phyloP scores from a whole-genome alignment of 2,113 vertebrate genomes.

The Eubucco bourcierii region DNA sequence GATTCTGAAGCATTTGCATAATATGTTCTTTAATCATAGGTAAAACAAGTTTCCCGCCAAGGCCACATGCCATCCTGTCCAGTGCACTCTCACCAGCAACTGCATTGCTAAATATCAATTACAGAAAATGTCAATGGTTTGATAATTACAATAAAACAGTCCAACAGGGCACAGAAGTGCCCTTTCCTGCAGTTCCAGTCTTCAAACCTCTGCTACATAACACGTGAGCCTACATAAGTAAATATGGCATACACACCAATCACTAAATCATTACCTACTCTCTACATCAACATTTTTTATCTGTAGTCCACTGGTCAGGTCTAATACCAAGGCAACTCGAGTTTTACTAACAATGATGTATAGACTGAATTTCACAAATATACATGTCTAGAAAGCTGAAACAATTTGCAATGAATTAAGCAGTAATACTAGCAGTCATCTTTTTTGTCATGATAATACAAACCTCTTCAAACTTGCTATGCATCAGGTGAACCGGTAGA shows the following conservation, averaged over 20 bases:
- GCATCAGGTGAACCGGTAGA: neutral
- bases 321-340: neutral
- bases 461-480: neutral
- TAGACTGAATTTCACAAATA: neutral
- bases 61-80: conserved; percentile 95
- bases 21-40: conserved; percentile 99
- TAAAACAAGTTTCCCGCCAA: conserved; percentile 95
- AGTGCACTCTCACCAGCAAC: conserved; percentile 96
- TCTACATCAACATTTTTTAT: neutral
- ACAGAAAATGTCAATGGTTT: conserved; percentile 24
- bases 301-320: neutral
- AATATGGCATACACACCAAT: neutral
- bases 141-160: neutral
- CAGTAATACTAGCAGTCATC: neutral
- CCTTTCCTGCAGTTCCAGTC: neutral
- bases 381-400: neutral
- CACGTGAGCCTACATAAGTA: neutral
- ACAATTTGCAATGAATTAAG: neutral
- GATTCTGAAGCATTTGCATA: conserved; percentile 97
- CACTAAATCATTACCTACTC: neutral
- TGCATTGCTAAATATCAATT: conserved; percentile 83
- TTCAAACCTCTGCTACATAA: neutral
- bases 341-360: neutral
- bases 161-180: neutral
- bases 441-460: neutral